phyloP scores from a whole-genome alignment of 1,140 invertebrate species.

The Portunus trituberculatus region DNA sequence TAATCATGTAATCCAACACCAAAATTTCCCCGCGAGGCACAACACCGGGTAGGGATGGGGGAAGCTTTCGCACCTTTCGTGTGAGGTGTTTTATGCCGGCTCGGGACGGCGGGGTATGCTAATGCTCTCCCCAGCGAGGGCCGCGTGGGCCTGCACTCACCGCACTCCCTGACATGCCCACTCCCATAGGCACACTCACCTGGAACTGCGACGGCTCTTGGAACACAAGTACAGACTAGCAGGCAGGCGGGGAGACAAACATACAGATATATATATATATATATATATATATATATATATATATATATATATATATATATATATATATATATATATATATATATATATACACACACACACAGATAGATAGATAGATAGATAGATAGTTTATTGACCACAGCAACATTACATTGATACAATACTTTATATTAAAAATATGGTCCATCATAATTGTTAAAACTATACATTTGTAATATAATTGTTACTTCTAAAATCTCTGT shows the following conservation, averaged over 20 bases:
- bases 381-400: too few relatives aligned
- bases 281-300: neutral
- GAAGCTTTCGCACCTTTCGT: neutral
- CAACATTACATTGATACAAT: too few relatives aligned
- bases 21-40: neutral
- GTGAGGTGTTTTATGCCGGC: neutral
- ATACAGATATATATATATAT: constrained; percentile 13
- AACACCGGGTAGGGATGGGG: neutral
- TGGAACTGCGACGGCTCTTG: too few relatives aligned
- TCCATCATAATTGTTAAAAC: too few relatives aligned
- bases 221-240: constrained; percentile 24
- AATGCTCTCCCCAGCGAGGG: neutral
- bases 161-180: constrained; percentile 3
- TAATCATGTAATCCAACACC: constrained; percentile 51
- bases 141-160: neutral
- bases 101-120: neutral
- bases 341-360: too few relatives aligned
- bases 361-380: too few relatives aligned
- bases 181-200: neutral
- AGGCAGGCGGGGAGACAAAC: neutral
- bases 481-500: too few relatives aligned
- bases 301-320: too few relatives aligned
- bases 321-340: too few relatives aligned
- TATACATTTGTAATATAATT: too few relatives aligned
- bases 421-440: too few relatives aligned